Conservation (phyloP, 2,797 vertebrate species). For the Astyanax mexicanus region DNA sequence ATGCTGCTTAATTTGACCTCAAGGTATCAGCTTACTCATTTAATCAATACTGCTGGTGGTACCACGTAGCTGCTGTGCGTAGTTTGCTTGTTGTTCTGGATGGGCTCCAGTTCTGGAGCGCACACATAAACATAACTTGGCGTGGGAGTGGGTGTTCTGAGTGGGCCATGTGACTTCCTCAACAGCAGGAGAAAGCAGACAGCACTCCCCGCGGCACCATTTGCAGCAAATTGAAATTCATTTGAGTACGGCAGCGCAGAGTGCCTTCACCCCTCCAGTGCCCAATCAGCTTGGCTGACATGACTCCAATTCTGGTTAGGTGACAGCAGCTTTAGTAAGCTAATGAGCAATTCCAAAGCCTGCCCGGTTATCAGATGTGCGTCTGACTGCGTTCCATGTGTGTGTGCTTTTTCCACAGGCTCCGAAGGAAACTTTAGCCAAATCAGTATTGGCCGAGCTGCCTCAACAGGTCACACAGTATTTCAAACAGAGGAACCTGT, state of each 20-base stretch:
- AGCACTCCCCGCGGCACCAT: conserved; percentile 66
- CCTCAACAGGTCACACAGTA: conserved; percentile 98
- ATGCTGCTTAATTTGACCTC: conserved; percentile 42
- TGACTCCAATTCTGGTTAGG: conserved; percentile 15
- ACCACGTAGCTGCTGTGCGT: conserved; percentile 18
- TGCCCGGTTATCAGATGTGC: conserved; percentile 16
- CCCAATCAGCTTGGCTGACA: conserved; percentile 25
- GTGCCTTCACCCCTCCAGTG: conserved; percentile 32
- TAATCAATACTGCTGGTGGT: conserved; percentile 52
- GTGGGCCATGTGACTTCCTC: conserved; percentile 66
- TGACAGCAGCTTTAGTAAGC: conserved; percentile 35
- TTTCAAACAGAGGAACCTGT: conserved; percentile 95
- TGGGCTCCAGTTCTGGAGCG: conserved; percentile 47
- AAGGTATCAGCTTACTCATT: conserved; percentile 35
- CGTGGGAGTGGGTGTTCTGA: conserved; percentile 63
- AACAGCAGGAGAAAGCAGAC: conserved; percentile 66
- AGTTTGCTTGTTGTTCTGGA: conserved; percentile 47
- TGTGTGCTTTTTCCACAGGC: conserved; percentile 78
- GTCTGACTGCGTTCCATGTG: conserved; percentile 32
- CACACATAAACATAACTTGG: conserved; percentile 50
- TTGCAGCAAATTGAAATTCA: conserved; percentile 70
- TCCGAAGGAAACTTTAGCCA: conserved; percentile 97
- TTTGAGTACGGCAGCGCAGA: conserved; percentile 52
- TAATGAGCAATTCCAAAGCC: conserved; percentile 26
- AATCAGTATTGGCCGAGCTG: conserved; percentile 95